These are phyloP conservation scores for Parochlus steinenii DNA, from an alignment of 2,888 invertebrate species.

Conservation along the genomic window DNA sequence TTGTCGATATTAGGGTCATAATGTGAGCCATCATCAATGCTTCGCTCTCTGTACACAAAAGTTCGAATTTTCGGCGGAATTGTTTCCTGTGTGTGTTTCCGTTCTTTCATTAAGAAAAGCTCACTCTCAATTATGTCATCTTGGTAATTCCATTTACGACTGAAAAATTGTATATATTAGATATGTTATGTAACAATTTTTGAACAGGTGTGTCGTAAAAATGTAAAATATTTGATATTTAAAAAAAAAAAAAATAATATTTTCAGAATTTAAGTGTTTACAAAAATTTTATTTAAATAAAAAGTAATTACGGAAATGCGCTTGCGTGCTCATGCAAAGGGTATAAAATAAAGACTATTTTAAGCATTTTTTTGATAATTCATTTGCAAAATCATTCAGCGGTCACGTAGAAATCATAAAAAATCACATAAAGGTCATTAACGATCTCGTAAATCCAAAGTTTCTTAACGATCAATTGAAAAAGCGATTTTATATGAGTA, in stretches of 20 bases:
- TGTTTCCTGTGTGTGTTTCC: slow-evolving; percentile 50
- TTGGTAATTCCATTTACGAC: slow-evolving; percentile 34
- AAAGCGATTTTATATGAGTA: not conserved
- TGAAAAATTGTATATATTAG: slow-evolving; percentile 21
- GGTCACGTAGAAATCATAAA: too few relatives aligned
- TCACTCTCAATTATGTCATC: slow-evolving; percentile 56
- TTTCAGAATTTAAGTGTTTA: too few relatives aligned
- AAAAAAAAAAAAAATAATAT: slow-evolving; percentile 11
- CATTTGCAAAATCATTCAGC: too few relatives aligned
- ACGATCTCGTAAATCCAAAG: too few relatives aligned
- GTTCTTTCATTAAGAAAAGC: slow-evolving; percentile 52
- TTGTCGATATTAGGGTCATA: slow-evolving; percentile 47
- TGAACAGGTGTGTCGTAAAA: too few relatives aligned
- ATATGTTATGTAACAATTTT: too few relatives aligned
- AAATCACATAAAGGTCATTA: too few relatives aligned
- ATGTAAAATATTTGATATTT: slow-evolving; percentile 10
- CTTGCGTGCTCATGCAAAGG: too few relatives aligned
- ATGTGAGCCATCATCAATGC: slow-evolving; percentile 50
- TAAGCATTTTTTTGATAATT: too few relatives aligned
- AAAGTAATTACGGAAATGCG: too few relatives aligned
- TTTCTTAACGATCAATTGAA: not conserved
- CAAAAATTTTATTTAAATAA: too few relatives aligned
- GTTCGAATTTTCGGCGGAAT: slow-evolving; percentile 28
- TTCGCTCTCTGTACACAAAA: slow-evolving; percentile 37
- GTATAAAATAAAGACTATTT: too few relatives aligned